Evolutionary conservation across 2,888 invertebrate species (phyloP), one percentile per base, ranked within the genome.

Genomic region (Cheilosia pagana): DNA sequence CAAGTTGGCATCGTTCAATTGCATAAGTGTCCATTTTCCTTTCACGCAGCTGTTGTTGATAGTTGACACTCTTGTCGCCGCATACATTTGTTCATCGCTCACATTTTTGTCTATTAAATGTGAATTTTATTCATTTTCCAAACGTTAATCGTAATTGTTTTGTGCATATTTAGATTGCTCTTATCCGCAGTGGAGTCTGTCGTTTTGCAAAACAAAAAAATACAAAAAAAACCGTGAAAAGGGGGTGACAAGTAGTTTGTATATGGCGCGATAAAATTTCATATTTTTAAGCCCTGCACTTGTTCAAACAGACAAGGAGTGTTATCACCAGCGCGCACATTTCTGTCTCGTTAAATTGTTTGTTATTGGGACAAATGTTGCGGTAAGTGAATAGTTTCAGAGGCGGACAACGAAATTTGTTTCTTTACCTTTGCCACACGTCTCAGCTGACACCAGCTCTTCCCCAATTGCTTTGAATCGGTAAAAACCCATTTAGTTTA

Each of bases 11-110:
- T 59, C 59, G 28, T 19, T 28, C 57, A 68, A 68, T 57, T 68
- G 45, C 68, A 68, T 68, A 68, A 68, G 41, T 68, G 68, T 55
- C 52, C 62, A 57, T 62, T 72, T 72, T 72, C 72, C 53, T 53
- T 53, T 72, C 59, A 35, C 35, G 71, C 59, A 35, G 71, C 50
- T 71, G 59, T 35, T 52, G 41, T 60, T 72, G 35, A 53, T 72
- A 52, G 72, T 43, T 72, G 72, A 62, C 59, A 72, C 48, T 68
- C 57, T 43, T 28, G 28, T 28, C 28, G 28, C 45, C 28, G 28
- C 45, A 0, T 52, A 41, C 53, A 65, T 23, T 52, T 65, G 19
- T 16, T 35, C 23, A 23, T 41, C 16, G 48, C 14, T 16, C 35
- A 35, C 12, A 35, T 35, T 45, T 45, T 45, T 45, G 16, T 45